A percentile compares a stretch with the other conserved stretches of the same genome.
These are phyloP conservation scores for Antennarius striatus DNA, from an alignment of 2,113 vertebrate genomes.

Conservation along the genomic window DNA sequence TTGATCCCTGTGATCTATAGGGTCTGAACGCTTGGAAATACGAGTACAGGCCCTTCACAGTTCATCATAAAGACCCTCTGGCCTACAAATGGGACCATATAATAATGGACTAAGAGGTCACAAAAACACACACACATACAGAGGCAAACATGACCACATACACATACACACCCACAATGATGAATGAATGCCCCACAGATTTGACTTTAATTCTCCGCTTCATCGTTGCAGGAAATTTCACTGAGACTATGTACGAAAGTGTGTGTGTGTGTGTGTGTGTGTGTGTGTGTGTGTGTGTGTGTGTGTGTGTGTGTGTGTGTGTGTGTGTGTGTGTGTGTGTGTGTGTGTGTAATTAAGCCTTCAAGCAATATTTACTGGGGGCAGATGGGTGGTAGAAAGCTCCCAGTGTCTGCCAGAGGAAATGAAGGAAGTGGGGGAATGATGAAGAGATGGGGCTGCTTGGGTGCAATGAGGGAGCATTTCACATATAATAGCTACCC, in stretches of 20 bases:
- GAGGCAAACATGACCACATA: conserved; percentile 54
- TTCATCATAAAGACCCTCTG: conserved; percentile 59
- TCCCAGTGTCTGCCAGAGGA: conserved; percentile 77
- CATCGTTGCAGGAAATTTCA: conserved; percentile 76
- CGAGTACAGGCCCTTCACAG: conserved; percentile 51
- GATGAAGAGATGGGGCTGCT: conserved; percentile 69
- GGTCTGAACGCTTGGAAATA: conserved; percentile 34
- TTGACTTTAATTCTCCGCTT: conserved; percentile 74
- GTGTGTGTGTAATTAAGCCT: conserved; percentile 76
- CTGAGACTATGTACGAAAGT: conserved; percentile 37
- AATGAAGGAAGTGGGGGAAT: conserved; percentile 71
- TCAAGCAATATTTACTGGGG: conserved; percentile 82
- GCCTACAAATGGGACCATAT: conserved; percentile 62
- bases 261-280: conserved; percentile 5
- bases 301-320: no score
- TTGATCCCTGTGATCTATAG: conserved; percentile 26
- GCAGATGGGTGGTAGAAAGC: conserved; percentile 77
- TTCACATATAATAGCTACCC: conserved; percentile 57
- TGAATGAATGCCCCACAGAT: conserved; percentile 75
- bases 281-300: no score
- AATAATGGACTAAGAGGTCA: conserved; percentile 70
- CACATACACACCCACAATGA: conserved; percentile 43
- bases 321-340: conserved; percentile 42
- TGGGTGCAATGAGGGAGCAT: conserved; percentile 53
- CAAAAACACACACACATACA: conserved; percentile 65